Evolutionary conservation across 2,888 invertebrate genomes (phyloP), one percentile per base, ranked within the genome.

Genomic region (Alviniconcha strummeri): DNA sequence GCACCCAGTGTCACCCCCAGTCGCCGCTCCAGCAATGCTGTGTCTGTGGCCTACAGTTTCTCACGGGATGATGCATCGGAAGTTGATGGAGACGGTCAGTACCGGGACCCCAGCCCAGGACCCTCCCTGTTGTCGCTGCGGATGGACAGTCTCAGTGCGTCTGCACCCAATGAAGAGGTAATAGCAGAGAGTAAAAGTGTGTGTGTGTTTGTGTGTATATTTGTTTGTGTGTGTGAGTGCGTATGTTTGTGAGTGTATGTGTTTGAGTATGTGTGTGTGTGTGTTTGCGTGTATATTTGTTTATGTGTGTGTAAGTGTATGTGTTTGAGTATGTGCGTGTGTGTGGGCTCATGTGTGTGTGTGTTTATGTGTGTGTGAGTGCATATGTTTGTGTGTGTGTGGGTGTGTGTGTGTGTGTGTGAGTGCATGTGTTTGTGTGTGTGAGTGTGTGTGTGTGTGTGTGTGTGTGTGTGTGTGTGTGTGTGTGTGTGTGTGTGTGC

Each of bases 1-100:
- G 67, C 80, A 15, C 83, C 83, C 15, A 76, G 83, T 4, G 80
- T 76, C 15, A 83, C 67, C 13, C n/a, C 80, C 76, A 83, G 80
- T 17, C 80, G 80, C 64, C 54, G 55, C n/a, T 67, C 75, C 1
- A n/a, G 56, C 60, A 71, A 55, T 19, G 83, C 57, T 15, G 9
- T 76, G 54, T 54, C 74, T 3, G 36, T 36, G 36, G 36, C 36
- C 36, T 36, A 36, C 36, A 36, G 36, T 36, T 36, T 36, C 36
- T 36, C 36, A 1, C 19, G 64, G 54, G 81, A 64, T 56, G 75
- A 64, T 36, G n/a, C 15, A 15, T 75, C 75, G 5, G 56, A 74
- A 11, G 54, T 15, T 13, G 81, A 81, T 6, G n/a, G 54, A 13
- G 81, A 75, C 19, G 9, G 56, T 9, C 13, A 55, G 0, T n/a